Conservation (phyloP, 2,888 invertebrate genomes). For the Yponomeuta cagnagella region DNA sequence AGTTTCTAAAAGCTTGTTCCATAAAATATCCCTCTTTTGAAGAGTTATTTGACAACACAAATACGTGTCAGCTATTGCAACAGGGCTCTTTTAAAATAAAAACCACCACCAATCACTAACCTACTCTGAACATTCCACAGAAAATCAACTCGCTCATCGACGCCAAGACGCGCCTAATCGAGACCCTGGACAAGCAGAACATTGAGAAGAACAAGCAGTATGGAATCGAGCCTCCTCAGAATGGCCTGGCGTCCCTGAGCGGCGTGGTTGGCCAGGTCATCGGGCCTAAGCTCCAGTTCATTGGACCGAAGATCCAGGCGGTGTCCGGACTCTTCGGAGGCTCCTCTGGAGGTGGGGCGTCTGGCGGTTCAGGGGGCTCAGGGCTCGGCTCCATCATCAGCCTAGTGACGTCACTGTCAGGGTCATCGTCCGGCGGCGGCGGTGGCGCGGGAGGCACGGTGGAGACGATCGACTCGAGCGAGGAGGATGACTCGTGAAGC, state of each 20-base stretch:
- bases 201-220: conserved; percentile 85
- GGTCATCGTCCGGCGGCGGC: conserved; percentile 62
- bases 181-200: conserved; percentile 82
- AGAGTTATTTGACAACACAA: too few species aligned
- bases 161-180: conserved; percentile 83
- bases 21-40: too few species aligned
- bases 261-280: conserved; percentile 82
- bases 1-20: too few species aligned
- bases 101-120: neutral
- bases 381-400: conserved; percentile 66
- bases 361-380: conserved; percentile 57
- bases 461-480: conserved; percentile 63
- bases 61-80: too few species aligned
- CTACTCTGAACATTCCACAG: conserved; percentile 56
- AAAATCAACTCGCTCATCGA: conserved; percentile 90
- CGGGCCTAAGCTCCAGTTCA: conserved; percentile 81
- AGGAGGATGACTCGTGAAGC: conserved; percentile 58
- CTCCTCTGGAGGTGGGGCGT: conserved; percentile 68
- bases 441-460: conserved; percentile 49
- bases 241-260: conserved; percentile 76
- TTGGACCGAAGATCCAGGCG: conserved; percentile 79
- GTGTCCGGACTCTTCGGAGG: conserved; percentile 74
- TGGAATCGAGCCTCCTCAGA: conserved; percentile 81
- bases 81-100: too few species aligned
- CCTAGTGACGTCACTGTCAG: conserved; percentile 64